Conservation (phyloP, 2,113 vertebrate genomes). For the Brienomyrus longianalis region DNA sequence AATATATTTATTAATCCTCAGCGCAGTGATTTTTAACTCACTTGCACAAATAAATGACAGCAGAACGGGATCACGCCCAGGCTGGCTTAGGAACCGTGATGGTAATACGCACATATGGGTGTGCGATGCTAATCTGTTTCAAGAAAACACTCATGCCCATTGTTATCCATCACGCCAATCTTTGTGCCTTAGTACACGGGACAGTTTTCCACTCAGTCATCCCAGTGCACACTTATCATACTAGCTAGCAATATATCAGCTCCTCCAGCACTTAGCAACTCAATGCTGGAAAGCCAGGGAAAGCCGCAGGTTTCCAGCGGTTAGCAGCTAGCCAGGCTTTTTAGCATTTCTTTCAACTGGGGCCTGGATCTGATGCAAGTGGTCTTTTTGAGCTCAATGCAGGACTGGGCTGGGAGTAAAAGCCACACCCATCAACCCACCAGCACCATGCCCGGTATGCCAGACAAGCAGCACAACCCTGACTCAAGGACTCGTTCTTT, state of each 20-base stretch:
- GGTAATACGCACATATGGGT: not conserved
- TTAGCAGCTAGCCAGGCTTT: not conserved
- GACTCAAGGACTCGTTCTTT: not conserved
- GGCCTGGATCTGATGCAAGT: not conserved
- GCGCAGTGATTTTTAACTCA: not conserved
- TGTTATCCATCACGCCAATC: not conserved
- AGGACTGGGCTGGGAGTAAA: not conserved
- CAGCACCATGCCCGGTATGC: not conserved
- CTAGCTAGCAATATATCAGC: not conserved
- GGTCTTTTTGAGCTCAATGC: not conserved
- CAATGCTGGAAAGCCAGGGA: not conserved
- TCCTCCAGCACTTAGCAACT: not conserved
- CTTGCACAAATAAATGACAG: not conserved
- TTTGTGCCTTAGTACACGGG: not conserved
- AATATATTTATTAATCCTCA: not conserved
- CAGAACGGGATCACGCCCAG: not conserved
- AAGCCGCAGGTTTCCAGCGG: not conserved
- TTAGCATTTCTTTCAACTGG: not conserved
- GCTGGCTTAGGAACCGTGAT: not conserved
- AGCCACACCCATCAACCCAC: not conserved
- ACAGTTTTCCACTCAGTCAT: not conserved
- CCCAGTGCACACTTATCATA: not conserved
- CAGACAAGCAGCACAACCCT: not conserved
- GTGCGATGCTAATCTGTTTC: not conserved
- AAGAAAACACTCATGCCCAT: not conserved